A percentile compares a stretch with the other conserved stretches of the same genome.
These are phyloP conservation scores for Prosapia bicincta DNA, from an alignment of 2,888 invertebrate genomes.

Conservation along the genomic window DNA sequence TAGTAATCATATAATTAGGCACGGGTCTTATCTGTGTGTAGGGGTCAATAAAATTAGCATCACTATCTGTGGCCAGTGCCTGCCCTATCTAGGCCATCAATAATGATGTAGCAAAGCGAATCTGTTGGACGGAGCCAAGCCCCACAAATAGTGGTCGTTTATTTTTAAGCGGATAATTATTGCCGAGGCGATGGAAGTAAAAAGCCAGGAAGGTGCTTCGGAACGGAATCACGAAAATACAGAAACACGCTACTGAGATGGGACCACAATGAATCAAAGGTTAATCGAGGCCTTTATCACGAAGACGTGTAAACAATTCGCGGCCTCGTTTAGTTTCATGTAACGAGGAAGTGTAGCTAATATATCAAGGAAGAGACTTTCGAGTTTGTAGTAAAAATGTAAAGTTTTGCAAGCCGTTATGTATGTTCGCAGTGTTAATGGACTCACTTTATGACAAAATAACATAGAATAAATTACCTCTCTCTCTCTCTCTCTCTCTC, in stretches of 20 bases:
- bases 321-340: no score
- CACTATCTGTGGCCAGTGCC: not conserved
- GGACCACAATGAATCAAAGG: not conserved
- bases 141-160: no score
- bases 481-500: no score
- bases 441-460: no score
- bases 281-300: not conserved
- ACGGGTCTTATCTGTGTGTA: not conserved
- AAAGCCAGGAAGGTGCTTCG: not conserved
- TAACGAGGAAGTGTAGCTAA: no score
- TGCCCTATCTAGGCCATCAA: not conserved
- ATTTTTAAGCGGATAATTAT: not conserved
- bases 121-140: not conserved
- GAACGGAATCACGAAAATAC: not conserved
- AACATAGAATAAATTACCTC: no score
- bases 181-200: not conserved
- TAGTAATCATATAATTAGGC: not conserved
- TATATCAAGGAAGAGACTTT: no score
- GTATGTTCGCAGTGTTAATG: no score
- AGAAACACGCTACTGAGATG: not conserved
- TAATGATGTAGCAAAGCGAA: not conserved
- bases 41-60: not conserved
- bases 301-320: no score
- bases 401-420: no score
- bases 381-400: no score